These are phyloP conservation scores for Rhogogaster chlorosoma DNA, from an alignment of 2,888 invertebrate species.

Conservation along the genomic window DNA sequence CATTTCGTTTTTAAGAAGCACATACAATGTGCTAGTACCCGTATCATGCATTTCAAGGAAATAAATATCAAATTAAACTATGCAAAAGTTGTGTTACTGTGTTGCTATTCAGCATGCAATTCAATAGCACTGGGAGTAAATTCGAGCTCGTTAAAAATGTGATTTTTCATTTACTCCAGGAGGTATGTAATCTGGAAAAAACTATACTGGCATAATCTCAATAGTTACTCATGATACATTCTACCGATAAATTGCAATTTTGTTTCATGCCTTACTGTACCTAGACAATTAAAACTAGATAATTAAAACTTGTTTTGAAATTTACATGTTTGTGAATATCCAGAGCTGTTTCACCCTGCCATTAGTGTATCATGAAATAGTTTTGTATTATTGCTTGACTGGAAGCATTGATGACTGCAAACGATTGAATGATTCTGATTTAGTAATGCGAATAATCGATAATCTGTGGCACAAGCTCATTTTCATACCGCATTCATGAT, in stretches of 20 bases:
- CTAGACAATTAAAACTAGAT: not conserved
- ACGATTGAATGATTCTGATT: not conserved
- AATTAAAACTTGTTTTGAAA: not conserved
- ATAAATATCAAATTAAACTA: conserved; percentile 3
- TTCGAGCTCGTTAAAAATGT: not conserved
- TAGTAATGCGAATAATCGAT: not conserved
- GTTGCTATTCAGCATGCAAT: not conserved
- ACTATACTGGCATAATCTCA: not conserved
- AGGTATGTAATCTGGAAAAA: not conserved
- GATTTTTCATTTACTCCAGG: not conserved
- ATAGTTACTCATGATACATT: not conserved
- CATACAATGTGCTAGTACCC: not conserved
- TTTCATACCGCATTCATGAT: not conserved
- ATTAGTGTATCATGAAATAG: not conserved
- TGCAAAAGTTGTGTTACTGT: conserved; percentile 13
- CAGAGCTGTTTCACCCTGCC: not conserved
- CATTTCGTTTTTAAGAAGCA: conserved; percentile 47
- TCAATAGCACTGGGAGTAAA: not conserved
- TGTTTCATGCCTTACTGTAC: not conserved
- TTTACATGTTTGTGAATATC: not conserved
- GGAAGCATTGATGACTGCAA: not conserved
- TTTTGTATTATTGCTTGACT: not conserved
- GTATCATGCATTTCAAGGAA: conserved; percentile 14
- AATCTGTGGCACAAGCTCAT: not conserved
- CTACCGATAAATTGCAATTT: not conserved